Evolutionary conservation across 2,888 invertebrate species (phyloP), one percentile per base, ranked within the genome.

Genomic region (Crepidodera aurea): DNA sequence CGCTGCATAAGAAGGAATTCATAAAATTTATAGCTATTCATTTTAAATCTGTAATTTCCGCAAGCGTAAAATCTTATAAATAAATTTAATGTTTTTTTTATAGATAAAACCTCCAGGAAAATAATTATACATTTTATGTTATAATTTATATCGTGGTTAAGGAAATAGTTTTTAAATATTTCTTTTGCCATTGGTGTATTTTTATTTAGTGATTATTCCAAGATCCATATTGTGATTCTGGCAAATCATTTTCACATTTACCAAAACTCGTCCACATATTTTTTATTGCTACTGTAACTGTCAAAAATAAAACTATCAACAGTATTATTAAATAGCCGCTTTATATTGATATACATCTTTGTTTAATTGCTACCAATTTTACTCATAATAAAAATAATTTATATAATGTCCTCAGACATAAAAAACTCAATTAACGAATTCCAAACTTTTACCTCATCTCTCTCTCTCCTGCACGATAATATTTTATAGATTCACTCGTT

Each of bases 401-500:
- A 54, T 40, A 19, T 40, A 42, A 29, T 29, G 39, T 12, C 8
- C n/a, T 13, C 10, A 27, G 25, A 15, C 39, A 16, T 22, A 13
- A 27, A 54, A 40, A 12, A 40, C 7, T 18, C 15, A 42, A 55
- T 54, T 54, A 54, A 39, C 32, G 13, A 29, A 29, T 42, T 18
- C 19, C 12, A 22, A 42, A 55, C 54, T 55, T 55, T 55, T 55
- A 55, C 42, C 44, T 44, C 12, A 55, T 55, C 18, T 22, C 42
- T 54, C 37, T 34, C 6, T 18, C 37, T 2, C 7, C 6, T 22
- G 40, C 2, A 44, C 10, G 10, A 19, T 2, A 12, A 44, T 44
- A 44, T 44, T 44, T 44, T 44, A 44, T 44, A 44, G 44, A 44
- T 22, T 13, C 22, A 8, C 44, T 22, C 22, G 1, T 22, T 22